Evolutionary conservation across 2,113 vertebrate species (phyloP), one percentile per base, ranked within the genome.

Genomic region (Colossoma macropomum): DNA sequence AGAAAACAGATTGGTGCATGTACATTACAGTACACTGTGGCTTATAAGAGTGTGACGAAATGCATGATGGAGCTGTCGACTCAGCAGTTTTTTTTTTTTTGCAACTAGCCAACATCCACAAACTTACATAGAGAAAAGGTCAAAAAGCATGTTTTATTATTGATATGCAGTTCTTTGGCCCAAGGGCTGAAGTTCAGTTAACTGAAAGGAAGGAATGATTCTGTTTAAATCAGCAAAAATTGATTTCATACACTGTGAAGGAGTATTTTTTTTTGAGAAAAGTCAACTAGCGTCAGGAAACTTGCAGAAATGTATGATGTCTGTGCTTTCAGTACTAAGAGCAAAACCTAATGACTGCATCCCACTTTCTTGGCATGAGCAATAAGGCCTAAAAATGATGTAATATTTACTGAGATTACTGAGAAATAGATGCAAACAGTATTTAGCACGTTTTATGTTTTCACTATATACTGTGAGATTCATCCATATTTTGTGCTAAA

Each of bases 101-200:
- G 45, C 68, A 15, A 3, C 68, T 66, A n/a, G 27, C 76, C 63
- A 78, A 52, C 68, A 8, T 15, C 79, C 10, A 15, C 38, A 41
- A 48, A 23, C 59, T 27, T 62, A 65, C 21, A 34, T 74, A 32
- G 17, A n/a, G 70, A 81, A 73, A 81, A 73, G 79, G 54, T 74
- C 79, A 73, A 38, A 50, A 63, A 63, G 41, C 28, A 30, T 48
- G 41, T 74, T 74, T 81, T 21, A 73, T 60, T 81, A 60, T 23
- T 38, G 12, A 34, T 30, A 16, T 21, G 15, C 28, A 34, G 65
- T 17, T 68, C 50, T 68, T 34, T 59, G 54, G 19, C 54, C 54
- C 54, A 21, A 7, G 21, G 54, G 54, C 54, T 59, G 19, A 59
- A 23, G 54, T n/a, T 59, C 54, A 59, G 54, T 59, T 59, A 56